A percentile compares a stretch with the other conserved stretches of the same genome.
phyloP scores from a whole-genome alignment of 2,888 invertebrate genomes.

The Marasmarcha lunaedactyla region DNA sequence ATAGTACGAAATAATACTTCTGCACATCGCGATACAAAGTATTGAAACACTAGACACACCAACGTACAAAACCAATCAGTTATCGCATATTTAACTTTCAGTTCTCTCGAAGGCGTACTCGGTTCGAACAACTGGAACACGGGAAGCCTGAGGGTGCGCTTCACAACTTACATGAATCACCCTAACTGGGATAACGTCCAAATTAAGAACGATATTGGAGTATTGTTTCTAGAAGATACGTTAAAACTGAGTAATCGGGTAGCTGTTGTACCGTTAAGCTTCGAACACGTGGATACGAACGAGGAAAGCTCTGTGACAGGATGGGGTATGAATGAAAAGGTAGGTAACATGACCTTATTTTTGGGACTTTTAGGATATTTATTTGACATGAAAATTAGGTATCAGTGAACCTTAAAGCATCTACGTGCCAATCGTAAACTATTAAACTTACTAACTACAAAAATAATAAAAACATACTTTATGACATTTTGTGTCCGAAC shows the following conservation, averaged over 20 bases:
- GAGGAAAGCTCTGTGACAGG: slow-evolving; percentile 22
- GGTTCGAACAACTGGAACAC: slow-evolving; percentile 25
- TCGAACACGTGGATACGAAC: slow-evolving; percentile 15
- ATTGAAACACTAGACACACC: no score
- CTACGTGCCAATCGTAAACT: no score
- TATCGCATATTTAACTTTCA: no score
- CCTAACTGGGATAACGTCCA: slow-evolving; percentile 19
- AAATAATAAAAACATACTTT: no score
- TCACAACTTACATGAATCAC: slow-evolving; percentile 20
- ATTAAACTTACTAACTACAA: no score
- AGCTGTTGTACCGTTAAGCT: slow-evolving; percentile 15
- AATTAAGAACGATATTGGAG: slow-evolving; percentile 26
- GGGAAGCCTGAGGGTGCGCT: slow-evolving; percentile 13
- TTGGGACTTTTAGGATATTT: background rate
- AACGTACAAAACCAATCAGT: no score
- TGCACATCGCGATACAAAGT: no score
- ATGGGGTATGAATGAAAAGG: slow-evolving; percentile 23
- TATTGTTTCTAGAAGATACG: slow-evolving; percentile 12
- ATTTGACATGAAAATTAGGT: background rate
- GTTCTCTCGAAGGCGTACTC: slow-evolving; percentile 19
- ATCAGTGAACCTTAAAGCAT: no score
- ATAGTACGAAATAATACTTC: no score
- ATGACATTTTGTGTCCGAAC: no score
- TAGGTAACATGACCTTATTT: slow-evolving; percentile 8
- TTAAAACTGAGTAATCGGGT: slow-evolving; percentile 16